phyloP scores from a whole-genome alignment of 2,113 vertebrate genomes.

The Dipodomys stephensi region DNA sequence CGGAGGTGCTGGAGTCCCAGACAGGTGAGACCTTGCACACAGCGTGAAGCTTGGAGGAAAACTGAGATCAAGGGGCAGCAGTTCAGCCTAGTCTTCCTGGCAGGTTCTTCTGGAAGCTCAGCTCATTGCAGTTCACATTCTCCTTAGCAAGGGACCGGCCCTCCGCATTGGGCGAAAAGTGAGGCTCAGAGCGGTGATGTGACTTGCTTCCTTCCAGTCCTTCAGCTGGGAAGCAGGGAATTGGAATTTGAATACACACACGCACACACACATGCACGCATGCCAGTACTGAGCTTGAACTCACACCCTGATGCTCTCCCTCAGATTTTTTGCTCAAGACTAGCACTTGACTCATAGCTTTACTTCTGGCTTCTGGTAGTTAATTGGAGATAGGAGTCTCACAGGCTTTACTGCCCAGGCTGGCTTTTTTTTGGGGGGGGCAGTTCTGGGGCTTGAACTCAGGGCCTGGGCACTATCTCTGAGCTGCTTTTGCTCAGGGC shows the following conservation, averaged over 20 bases:
- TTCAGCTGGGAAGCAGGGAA: background rate
- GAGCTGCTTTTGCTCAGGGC: too few relatives aligned
- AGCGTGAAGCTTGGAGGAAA: background rate
- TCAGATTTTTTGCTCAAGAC: too few relatives aligned
- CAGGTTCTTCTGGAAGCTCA: background rate
- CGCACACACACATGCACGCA: too few relatives aligned
- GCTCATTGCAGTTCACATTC: background rate
- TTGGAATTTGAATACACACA: background rate
- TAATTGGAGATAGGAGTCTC: too few relatives aligned
- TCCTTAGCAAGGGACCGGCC: background rate
- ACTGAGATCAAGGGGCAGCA: background rate
- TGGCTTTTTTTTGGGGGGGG: too few relatives aligned
- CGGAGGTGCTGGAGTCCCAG: background rate
- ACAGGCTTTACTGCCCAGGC: too few relatives aligned
- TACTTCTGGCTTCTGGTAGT: too few relatives aligned
- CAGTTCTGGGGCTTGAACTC: too few relatives aligned
- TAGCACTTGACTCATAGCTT: too few relatives aligned
- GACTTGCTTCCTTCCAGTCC: background rate
- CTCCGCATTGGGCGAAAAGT: background rate
- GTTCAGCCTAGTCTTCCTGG: accelerated
- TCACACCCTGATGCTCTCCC: too few relatives aligned
- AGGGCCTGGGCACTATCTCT: too few relatives aligned
- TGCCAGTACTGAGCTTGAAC: too few relatives aligned
- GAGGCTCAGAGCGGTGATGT: background rate
- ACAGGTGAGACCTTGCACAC: conserved; percentile 59